A percentile compares a stretch with the other conserved stretches of the same genome.
Conservation (phyloP, 2,113 vertebrate species). For the Megaleporinus macrocephalus region DNA sequence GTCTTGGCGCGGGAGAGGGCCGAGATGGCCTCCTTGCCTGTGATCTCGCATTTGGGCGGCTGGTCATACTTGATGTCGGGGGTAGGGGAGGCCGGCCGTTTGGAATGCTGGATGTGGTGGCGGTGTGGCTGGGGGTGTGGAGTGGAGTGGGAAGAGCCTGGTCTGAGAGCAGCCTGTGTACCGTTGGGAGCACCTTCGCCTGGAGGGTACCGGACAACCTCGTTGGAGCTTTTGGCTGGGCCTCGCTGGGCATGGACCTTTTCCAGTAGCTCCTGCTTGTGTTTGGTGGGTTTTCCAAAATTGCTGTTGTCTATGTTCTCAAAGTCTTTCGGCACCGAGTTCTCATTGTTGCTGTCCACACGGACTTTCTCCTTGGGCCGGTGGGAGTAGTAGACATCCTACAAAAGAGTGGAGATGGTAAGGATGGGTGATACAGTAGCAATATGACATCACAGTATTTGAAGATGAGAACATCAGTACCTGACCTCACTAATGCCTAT, state of each 20-base stretch:
- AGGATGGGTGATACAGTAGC: not conserved
- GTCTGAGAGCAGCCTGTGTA: not conserved
- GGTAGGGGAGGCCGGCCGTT: conserved; percentile 60
- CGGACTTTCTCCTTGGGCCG: conserved; percentile 90
- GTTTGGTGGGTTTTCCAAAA: conserved; percentile 85
- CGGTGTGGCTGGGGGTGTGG: conserved; percentile 68
- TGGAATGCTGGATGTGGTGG: conserved; percentile 58
- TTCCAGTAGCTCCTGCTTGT: conserved; percentile 83
- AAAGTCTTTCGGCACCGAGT: conserved; percentile 98
- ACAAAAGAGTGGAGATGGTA: conserved; percentile 49
- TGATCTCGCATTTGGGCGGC: conserved; percentile 89
- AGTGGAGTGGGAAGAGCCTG: conserved; percentile 58
- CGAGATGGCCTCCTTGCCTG: conserved; percentile 93
- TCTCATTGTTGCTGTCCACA: conserved; percentile 98
- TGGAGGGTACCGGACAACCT: conserved; percentile 74
- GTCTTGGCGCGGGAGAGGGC: conserved; percentile 91
- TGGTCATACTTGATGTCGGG: conserved; percentile 84
- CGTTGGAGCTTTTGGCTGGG: conserved; percentile 80
- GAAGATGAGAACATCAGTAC: not conserved
- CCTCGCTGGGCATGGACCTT: conserved; percentile 78
- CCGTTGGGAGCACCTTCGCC: conserved; percentile 61
- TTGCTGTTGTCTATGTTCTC: conserved; percentile 98
- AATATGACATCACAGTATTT: too few species aligned
- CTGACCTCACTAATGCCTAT: not conserved
- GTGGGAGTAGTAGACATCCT: conserved; percentile 95